Base-by-base conservation (phyloP, 2,888 invertebrate genomes). In the Unio pictorum region DNA sequence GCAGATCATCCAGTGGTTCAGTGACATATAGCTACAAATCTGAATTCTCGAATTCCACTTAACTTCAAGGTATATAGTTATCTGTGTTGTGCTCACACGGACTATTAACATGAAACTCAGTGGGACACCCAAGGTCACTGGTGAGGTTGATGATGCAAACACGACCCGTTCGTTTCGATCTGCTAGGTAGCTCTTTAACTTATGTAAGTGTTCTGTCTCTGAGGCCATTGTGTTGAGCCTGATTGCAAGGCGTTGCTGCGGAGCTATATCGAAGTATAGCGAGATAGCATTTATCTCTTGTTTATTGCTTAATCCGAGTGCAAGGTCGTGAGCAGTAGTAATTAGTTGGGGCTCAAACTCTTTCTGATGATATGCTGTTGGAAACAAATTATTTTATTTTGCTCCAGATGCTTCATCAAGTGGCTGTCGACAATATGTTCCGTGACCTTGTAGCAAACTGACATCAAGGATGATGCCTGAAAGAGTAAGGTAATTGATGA, bases 361-460 rank as follows among this genome's bases (percentile, higher is more conserved):
- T 58, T 69, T 8, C 75, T 30, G 60, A 77, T 79, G 7, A 75
- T 73, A 67, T 74, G 69, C 63, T 79, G 76, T 5, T 59, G 11
- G 45, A 70, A 64, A n/a, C 61, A 62, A 17, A 76, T 59, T n/a
- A 78, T 72, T 62, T 64, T 62, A 54, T 67, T 64, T 4, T 63
- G 4, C n/a, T 69, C 68, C 17, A 68, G n/a, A 57, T 69, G 68
- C 11, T 55, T 64, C 69, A 73, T 71, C 20, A 80, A 45, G 55
- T 65, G 57, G 61, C 69, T 74, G 56, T 56, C 20, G 5, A 72
- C 34, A 17, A 75, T 67, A 60, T 75, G 75, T 61, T 81, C 76
- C 58, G 75, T 28, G 7, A 75, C 54, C 63, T 80, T 80, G 57
- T 68, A 74, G 23, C 55, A 67, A 23, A 67, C 55, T 23, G 71